Conservation (phyloP, 2,888 invertebrate species). For the Halocaridina rubra region DNA sequence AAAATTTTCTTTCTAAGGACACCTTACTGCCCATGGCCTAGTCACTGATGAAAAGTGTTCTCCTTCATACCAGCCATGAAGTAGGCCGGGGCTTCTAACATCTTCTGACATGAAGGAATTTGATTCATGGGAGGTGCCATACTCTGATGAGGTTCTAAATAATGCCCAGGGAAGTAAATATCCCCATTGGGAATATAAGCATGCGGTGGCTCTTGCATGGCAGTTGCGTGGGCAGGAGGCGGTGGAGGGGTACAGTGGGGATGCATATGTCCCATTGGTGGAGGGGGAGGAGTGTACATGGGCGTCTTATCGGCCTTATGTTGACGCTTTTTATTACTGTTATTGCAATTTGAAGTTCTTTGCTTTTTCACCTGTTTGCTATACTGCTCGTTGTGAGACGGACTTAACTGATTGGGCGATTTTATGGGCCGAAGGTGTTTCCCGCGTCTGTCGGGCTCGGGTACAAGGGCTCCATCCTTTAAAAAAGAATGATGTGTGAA, state of each 20-base stretch:
- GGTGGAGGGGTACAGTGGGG: slow-evolving; percentile 56
- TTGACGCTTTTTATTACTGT: slow-evolving; percentile 35
- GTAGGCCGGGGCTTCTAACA: slow-evolving; percentile 60
- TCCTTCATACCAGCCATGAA: slow-evolving; percentile 63
- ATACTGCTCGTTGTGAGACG: neutral
- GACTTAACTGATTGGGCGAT: slow-evolving; percentile 28
- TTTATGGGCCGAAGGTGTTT: slow-evolving; percentile 58
- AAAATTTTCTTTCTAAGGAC: no score
- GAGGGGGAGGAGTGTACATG: slow-evolving; percentile 58
- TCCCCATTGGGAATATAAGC: slow-evolving; percentile 63
- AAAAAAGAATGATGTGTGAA: no score
- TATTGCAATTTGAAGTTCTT: slow-evolving; percentile 26
- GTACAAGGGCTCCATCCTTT: slow-evolving; percentile 63
- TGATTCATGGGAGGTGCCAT: slow-evolving; percentile 61
- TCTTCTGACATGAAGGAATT: slow-evolving; percentile 61
- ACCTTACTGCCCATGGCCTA: neutral
- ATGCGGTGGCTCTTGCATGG: slow-evolving; percentile 62
- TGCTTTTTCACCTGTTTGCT: slow-evolving; percentile 24
- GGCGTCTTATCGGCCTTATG: slow-evolving; percentile 37
- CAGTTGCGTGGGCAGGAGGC: slow-evolving; percentile 43
- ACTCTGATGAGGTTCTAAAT: slow-evolving; percentile 55
- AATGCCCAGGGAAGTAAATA: slow-evolving; percentile 61
- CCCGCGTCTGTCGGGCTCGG: slow-evolving; percentile 60
- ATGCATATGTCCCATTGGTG: slow-evolving; percentile 52
- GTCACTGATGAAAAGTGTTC: slow-evolving; percentile 62